Evolutionary conservation across 2,797 vertebrate species (phyloP).

Genomic region (Hephaestus fuliginosus): DNA sequence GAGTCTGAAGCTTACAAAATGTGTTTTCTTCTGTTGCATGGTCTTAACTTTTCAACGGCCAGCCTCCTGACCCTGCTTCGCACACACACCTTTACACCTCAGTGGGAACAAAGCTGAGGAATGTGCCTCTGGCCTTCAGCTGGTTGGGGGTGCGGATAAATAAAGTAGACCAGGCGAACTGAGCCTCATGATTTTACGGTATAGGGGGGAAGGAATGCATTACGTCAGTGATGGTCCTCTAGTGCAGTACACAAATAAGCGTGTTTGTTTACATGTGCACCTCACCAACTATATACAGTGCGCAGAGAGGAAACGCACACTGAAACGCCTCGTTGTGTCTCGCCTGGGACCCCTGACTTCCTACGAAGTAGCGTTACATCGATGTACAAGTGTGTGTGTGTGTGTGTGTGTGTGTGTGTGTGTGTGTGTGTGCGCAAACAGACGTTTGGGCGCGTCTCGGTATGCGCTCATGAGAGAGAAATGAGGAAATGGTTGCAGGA

Average conservation of each 20-base stretch:
- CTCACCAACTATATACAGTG: constrained; percentile 23
- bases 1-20: not conserved
- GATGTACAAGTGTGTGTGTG: not conserved
- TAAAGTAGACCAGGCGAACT: constrained; percentile 2
- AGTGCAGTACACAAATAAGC: constrained; percentile 26
- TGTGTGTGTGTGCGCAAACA: too few relatives aligned
- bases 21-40: not conserved
- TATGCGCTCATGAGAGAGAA: constrained; percentile 3
- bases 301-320: constrained; percentile 48
- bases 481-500: constrained; percentile 16
- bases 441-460: not conserved
- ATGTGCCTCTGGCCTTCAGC: constrained; percentile 66
- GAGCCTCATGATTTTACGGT: constrained; percentile 13
- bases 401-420: too few relatives aligned
- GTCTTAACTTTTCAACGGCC: not conserved
- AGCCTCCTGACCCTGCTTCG: constrained; percentile 13
- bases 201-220: constrained; percentile 14
- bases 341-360: constrained; percentile 31
- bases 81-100: constrained; percentile 39
- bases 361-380: constrained; percentile 14
- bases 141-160: constrained; percentile 32
- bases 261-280: constrained; percentile 39
- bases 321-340: constrained; percentile 47
- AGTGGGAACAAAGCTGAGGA: constrained; percentile 63
- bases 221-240: constrained; percentile 40